These are phyloP conservation scores for Zosterops hypoxanthus DNA, from an alignment of 2,113 vertebrate species.

Conservation along the genomic window DNA sequence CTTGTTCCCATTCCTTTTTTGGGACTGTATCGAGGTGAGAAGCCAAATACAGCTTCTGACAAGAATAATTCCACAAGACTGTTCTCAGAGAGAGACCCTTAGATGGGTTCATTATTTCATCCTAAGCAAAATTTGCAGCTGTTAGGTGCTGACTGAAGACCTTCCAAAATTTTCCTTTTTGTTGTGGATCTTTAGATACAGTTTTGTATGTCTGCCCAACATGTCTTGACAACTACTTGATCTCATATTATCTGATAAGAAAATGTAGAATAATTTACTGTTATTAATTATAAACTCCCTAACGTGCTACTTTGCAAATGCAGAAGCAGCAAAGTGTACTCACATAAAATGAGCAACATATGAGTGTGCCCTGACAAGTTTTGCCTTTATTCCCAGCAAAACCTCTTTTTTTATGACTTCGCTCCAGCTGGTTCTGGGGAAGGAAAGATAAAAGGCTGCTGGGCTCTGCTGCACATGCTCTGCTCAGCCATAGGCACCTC, in stretches of 20 bases:
- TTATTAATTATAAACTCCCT: constrained; percentile 51
- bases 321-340: not conserved
- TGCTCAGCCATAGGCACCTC: not conserved
- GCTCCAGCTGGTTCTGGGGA: not conserved
- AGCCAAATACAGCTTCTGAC: constrained; percentile 11
- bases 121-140: constrained; percentile 40
- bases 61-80: not conserved
- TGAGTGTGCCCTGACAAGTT: constrained; percentile 35
- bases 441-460: not conserved
- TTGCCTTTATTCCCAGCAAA: not conserved
- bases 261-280: constrained; percentile 53
- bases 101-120: constrained; percentile 3
- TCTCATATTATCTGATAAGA: constrained; percentile 46
- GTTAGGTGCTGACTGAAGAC: constrained; percentile 8
- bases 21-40: not conserved
- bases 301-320: constrained; percentile 23
- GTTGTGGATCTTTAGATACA: constrained; percentile 44
- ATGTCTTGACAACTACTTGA: constrained; percentile 44
- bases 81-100: constrained; percentile 6
- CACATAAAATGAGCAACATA: not conserved
- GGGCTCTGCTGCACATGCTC: not conserved
- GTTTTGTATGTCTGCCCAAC: constrained; percentile 24
- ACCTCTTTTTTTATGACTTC: not conserved
- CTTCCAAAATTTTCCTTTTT: constrained; percentile 54
- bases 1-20: not conserved